Evolutionary conservation across 2,888 invertebrate genomes (phyloP), one percentile per base, ranked within the genome.

Genomic region (Neoitamus cyanurus): DNA sequence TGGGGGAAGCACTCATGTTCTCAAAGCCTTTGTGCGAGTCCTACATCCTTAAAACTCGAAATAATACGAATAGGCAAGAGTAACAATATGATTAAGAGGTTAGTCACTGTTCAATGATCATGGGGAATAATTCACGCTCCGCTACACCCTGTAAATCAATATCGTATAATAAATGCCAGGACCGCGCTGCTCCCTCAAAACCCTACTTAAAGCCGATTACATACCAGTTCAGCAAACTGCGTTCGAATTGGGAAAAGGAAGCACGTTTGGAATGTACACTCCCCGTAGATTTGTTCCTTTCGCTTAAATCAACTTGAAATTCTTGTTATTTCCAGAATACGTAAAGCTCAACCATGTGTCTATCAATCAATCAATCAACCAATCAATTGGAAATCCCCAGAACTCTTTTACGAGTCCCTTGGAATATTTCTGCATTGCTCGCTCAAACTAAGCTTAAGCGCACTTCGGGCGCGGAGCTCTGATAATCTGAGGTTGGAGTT

Each of bases 361-460:
- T 84, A 72, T 84, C 84, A 73, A 73, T 73, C 73, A 84, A 84
- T 84, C 84, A 84, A 58, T 82, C 82, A 84, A 72, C 73, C 84
- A 84, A 84, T 84, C 84, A 84, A 82, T 82, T 80, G 82, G 82
- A 84, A 73, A 73, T 73, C 73, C 73, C 73, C 73, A 73, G 34
- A 73, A 73, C 73, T 73, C 73, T 73, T 73, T 73, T 73, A 31
- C 36, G 36, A 20, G 36, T 34, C 34, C 73, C 31, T 31, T 6
- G 20, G 73, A 20, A 34, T 20, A 36, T 20, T 73, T 73, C 36
- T 73, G 20, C 73, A 36, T 73, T 70, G 34, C 73, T 73, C 20
- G 73, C 11, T 73, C 36, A 73, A 73, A 37, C 58, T 72, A 73
- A 73, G 31, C 58, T n/a, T 58, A 73, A 34, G 73, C 73, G 73